Percentiles rank a stretch among this genome's conserved stretches.
Evolutionary conservation across 2,888 invertebrate genomes (phyloP).

Genomic region (Frankliniella fusca): DNA sequence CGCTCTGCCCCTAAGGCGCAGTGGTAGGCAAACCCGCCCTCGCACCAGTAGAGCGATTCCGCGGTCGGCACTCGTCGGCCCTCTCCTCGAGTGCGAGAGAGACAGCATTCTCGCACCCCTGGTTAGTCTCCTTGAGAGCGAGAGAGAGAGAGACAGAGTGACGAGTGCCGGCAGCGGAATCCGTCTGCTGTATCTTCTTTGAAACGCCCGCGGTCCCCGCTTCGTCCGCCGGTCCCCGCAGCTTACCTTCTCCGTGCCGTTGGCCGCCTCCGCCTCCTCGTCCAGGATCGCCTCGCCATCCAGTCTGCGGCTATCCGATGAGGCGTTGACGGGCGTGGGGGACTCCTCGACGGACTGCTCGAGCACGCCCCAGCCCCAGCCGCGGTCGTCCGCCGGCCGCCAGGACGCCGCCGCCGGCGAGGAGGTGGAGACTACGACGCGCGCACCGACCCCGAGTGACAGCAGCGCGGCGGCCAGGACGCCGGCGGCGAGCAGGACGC

Average conservation of each 20-base stretch:
- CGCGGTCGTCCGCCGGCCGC: neutral
- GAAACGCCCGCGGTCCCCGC: too few relatives aligned
- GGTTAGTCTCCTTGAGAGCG: too few relatives aligned
- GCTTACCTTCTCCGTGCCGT: neutral
- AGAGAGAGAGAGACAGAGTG: neutral
- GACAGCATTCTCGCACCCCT: too few relatives aligned
- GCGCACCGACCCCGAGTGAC: neutral
- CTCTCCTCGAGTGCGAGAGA: too few relatives aligned
- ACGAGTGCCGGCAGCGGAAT: too few relatives aligned
- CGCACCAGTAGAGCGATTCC: too few relatives aligned
- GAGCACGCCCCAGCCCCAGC: neutral
- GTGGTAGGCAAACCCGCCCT: too few relatives aligned
- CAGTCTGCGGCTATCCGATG: neutral
- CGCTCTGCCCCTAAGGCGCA: too few relatives aligned
- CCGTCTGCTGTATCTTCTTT: too few relatives aligned
- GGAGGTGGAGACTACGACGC: constrained; percentile 7
- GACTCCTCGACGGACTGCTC: neutral
- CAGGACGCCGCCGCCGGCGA: constrained; percentile 2
- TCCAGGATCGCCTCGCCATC: neutral
- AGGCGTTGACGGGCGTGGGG: neutral
- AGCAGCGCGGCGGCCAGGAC: neutral
- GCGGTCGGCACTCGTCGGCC: neutral
- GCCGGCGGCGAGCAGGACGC: neutral
- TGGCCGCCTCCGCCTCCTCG: neutral
- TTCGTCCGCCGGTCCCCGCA: neutral